A percentile compares a stretch with the other conserved stretches of the same genome.
Conservation (phyloP, 2,888 invertebrate genomes). For the Acanthopleura granulata region DNA sequence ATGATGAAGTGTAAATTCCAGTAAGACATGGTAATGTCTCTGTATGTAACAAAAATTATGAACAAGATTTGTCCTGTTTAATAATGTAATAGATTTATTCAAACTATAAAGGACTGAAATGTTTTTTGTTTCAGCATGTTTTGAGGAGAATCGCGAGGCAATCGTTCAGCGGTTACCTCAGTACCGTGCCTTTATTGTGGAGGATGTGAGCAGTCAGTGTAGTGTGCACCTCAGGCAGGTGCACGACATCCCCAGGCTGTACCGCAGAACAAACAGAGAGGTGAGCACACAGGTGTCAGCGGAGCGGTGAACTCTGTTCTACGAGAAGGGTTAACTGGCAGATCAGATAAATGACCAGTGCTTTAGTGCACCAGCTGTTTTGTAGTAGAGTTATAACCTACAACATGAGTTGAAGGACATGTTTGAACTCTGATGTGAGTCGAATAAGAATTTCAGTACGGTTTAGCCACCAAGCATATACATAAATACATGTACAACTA, state of each 20-base stretch:
- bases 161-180: slow-evolving; percentile 46
- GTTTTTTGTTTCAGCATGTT: slow-evolving; percentile 24
- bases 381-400: too few relatives aligned
- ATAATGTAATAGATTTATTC: too few relatives aligned
- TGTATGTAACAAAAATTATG: too few relatives aligned
- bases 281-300: slow-evolving; percentile 40
- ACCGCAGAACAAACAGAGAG: slow-evolving; percentile 91
- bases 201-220: slow-evolving; percentile 62
- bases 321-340: not conserved
- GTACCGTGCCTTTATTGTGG: slow-evolving; percentile 55
- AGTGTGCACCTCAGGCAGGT: slow-evolving; percentile 73
- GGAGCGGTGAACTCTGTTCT: not conserved
- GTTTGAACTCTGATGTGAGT: too few relatives aligned
- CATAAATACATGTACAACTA: too few relatives aligned
- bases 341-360: not conserved
- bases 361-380: not conserved
- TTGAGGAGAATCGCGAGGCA: slow-evolving; percentile 39
- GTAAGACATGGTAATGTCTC: too few relatives aligned
- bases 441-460: too few relatives aligned
- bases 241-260: slow-evolving; percentile 92
- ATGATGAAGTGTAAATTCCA: too few relatives aligned
- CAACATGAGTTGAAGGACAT: too few relatives aligned
- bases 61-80: too few relatives aligned
- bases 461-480: too few relatives aligned
- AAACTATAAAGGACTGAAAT: not conserved